phyloP scores from a whole-genome alignment of 2,888 invertebrate species.

The Heteromurus nitidus region DNA sequence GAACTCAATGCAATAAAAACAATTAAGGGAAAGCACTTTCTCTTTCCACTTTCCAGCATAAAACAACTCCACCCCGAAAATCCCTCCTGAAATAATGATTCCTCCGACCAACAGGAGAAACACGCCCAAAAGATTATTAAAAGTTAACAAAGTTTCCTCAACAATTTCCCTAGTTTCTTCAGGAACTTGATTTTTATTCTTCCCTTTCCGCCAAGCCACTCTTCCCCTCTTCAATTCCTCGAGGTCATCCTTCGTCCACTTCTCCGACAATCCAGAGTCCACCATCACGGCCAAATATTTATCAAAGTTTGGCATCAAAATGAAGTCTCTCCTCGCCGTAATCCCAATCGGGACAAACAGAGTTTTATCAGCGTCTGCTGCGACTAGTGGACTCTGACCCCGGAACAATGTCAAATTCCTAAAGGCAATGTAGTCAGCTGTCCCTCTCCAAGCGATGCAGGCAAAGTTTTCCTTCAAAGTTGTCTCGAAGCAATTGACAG shows the following conservation, averaged over 20 bases:
- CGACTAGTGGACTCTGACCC: conserved; percentile 33
- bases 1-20: too few species aligned
- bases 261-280: conserved; percentile 31
- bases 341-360: conserved; percentile 26
- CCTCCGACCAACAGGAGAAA: too few species aligned
- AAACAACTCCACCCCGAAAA: too few species aligned
- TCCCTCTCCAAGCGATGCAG: conserved; percentile 36
- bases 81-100: too few species aligned
- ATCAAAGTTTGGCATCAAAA: conserved; percentile 20
- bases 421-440: neutral
- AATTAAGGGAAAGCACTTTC: too few species aligned
- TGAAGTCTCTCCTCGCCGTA: conserved; percentile 15
- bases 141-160: too few species aligned
- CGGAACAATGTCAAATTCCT: conserved; percentile 12
- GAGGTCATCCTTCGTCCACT: conserved; percentile 41
- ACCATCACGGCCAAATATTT: conserved; percentile 18
- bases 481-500: conserved; percentile 14
- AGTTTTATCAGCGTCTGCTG: conserved; percentile 39
- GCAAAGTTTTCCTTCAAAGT: neutral
- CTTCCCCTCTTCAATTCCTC: conserved; percentile 19
- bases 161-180: too few species aligned
- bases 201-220: conserved; percentile 11
- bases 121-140: too few species aligned
- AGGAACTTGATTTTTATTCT: too few species aligned
- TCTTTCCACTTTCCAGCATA: too few species aligned